Evolutionary conservation across 2,888 invertebrate species (phyloP), one percentile per base, ranked within the genome.

Genomic region (Malthinus flaveolus): DNA sequence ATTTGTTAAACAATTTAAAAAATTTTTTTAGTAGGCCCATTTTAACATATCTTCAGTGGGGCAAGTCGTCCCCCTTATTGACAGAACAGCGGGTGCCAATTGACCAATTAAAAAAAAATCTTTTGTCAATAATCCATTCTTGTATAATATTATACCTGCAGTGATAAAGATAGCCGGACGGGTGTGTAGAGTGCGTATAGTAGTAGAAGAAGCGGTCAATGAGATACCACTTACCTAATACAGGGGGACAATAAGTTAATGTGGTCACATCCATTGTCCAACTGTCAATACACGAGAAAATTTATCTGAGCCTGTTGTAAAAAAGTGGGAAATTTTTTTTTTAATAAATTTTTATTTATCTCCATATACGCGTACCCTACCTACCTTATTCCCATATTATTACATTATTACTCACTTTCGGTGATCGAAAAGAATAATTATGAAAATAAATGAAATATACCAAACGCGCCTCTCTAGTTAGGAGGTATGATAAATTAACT

Each of bases 241-340:
- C 5, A 23, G 5, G 61, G 55, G 58, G 63, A 63, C 63, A 63
- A 63, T 63, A 50, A 56, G 56, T 51, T 63, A 57, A 61, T 63
- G 63, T 59, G 63, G 63, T 49, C 51, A 32, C 9, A 35, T 51
- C 61, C 36, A 49, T 63, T 61, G 58, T 61, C 15, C 33, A 37
- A 31, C 46, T 54, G 63, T 63, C 63, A 63, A 55, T 59, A 61
- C 63, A 61, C 48, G 5, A 23, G 23, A 23, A 23, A 37, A 10
- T 54, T 39, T 49, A 53, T 59, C 59, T 50, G n/a, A 31, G 42
- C n/a, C 42, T 32, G 13, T 32, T 32, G 9, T 32, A 39, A 50
- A 42, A 51, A 51, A 12, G 50, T 51, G 50, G 31, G 50, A 51
- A 51, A 12, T 13, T 36, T 11, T 39, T 34, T 35, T 47, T n/a